Base-by-base conservation (phyloP, 2,888 invertebrate species). In the Brachyptera risi region DNA sequence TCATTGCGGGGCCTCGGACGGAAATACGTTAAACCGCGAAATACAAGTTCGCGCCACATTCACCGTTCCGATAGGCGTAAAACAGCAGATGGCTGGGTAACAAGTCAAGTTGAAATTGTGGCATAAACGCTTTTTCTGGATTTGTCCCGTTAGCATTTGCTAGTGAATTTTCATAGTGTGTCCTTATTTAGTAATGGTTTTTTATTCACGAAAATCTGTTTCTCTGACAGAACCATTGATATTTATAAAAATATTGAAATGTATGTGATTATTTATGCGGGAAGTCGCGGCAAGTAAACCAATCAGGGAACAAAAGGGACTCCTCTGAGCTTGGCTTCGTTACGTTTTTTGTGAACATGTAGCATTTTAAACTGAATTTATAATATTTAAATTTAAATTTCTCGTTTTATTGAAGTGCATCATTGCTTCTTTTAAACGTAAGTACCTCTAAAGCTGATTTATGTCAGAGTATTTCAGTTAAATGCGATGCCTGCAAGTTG, bases 251-350 rank as follows among this genome's bases (percentile, higher is more conserved):
- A 19, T 57, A 31, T 13, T 40, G 40, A 17, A 50, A 40, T 59
- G 51, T 13, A 37, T 17, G 54, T 37, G 35, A 35, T 56, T 44
- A 31, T 31, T 27, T 56, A 60, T 49, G 40, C 26, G 35, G 23
- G 57, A 60, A 57, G 37, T 42, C 63, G 65, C 62, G 60, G 65
- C 65, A 65, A 61, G 58, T 60, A 65, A 65, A 66, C 63, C 65
- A 66, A 65, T 62, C 60, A 61, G 63, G n/a, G 60, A 66, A 67
- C 67, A 67, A 67, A 65, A 67, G 67, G 65, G 66, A 63, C 59
- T 63, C 56, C 61, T 54, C 31, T 37, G 23, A 56, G 58, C 60
- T 58, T 56, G 50, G 58, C 60, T 59, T 62, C 60, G 49, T 42
- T 56, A 31, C 50, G 40, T 58, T 59, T 61, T 63, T 51, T 60